These are phyloP conservation scores for Diarsia dahlii DNA, from an alignment of 2,888 invertebrate genomes.

Conservation along the genomic window DNA sequence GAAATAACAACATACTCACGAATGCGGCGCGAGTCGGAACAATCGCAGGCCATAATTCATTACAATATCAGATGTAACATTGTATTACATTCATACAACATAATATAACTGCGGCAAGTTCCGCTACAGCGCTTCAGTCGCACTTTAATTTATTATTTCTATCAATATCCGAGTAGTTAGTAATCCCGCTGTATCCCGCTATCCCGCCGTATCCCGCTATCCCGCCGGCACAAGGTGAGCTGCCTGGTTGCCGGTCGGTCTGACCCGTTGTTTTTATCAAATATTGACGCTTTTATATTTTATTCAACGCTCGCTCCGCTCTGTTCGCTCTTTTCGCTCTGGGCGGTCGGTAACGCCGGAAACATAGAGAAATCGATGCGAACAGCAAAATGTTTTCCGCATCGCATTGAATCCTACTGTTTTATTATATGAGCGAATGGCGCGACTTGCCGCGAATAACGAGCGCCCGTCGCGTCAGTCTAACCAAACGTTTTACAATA, in stretches of 20 bases:
- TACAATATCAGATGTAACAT: slow-evolving; percentile 25
- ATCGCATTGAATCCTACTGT: slow-evolving; percentile 42
- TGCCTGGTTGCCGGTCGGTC: not conserved
- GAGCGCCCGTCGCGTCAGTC: slow-evolving; percentile 13
- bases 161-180: slow-evolving; percentile 49
- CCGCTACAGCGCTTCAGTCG: slow-evolving; percentile 13
- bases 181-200: slow-evolving; percentile 1
- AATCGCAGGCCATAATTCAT: slow-evolving; percentile 38
- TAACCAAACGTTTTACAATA: slow-evolving; percentile 19
- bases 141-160: slow-evolving; percentile 34
- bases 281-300: slow-evolving; percentile 64
- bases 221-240: slow-evolving; percentile 7
- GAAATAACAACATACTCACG: slow-evolving; percentile 18
- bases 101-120: not conserved
- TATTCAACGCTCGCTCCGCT: slow-evolving; percentile 54
- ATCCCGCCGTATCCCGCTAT: not conserved
- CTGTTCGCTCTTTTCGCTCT: slow-evolving; percentile 31
- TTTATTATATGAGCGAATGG: slow-evolving; percentile 38
- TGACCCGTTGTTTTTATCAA: slow-evolving; percentile 58
- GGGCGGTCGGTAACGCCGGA: slow-evolving; percentile 45
- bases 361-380: slow-evolving; percentile 57
- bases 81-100: not conserved
- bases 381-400: slow-evolving; percentile 55
- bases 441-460: slow-evolving; percentile 2
- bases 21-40: not conserved